Conservation (phyloP, 2,888 invertebrate species). For the Lordiphosa andalusiaca region DNA sequence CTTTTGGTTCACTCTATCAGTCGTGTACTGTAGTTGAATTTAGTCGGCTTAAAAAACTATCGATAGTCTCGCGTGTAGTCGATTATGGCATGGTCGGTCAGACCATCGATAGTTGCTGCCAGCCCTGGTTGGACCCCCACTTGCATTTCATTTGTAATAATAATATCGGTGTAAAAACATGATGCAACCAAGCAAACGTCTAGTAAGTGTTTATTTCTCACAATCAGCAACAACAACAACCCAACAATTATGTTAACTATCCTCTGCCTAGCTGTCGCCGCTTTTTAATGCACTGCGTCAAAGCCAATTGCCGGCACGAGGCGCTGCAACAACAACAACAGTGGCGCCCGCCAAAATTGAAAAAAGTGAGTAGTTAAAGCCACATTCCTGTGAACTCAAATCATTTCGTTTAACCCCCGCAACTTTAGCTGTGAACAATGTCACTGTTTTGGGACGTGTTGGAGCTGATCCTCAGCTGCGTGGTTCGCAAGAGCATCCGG, state of each 20-base stretch:
- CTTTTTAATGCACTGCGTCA: constrained; percentile 35
- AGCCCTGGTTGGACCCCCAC: too few species aligned
- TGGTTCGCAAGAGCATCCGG: constrained; percentile 90
- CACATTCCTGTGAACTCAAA: not conserved
- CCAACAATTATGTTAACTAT: not conserved
- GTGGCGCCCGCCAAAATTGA: constrained; percentile 73
- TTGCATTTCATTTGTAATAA: too few species aligned
- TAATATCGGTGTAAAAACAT: constrained; percentile 22
- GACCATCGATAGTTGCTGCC: too few species aligned
- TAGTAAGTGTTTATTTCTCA: constrained; percentile 36
- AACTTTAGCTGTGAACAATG: constrained; percentile 87
- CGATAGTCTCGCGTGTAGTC: too few species aligned
- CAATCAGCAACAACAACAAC: not conserved
- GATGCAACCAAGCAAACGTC: constrained; percentile 60
- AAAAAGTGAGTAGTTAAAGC: constrained; percentile 55
- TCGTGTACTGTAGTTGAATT: too few species aligned
- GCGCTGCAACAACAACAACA: constrained; percentile 34
- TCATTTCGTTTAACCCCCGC: not conserved
- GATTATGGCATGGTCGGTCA: too few species aligned
- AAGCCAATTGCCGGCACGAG: constrained; percentile 47
- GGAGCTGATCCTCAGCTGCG: constrained; percentile 94
- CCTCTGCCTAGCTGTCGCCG: constrained; percentile 40
- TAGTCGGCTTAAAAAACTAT: too few species aligned
- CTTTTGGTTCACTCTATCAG: too few species aligned
- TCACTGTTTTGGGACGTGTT: constrained; percentile 91